Evolutionary conservation across 2,888 invertebrate species (phyloP).

Genomic region (Dione vanillae): DNA sequence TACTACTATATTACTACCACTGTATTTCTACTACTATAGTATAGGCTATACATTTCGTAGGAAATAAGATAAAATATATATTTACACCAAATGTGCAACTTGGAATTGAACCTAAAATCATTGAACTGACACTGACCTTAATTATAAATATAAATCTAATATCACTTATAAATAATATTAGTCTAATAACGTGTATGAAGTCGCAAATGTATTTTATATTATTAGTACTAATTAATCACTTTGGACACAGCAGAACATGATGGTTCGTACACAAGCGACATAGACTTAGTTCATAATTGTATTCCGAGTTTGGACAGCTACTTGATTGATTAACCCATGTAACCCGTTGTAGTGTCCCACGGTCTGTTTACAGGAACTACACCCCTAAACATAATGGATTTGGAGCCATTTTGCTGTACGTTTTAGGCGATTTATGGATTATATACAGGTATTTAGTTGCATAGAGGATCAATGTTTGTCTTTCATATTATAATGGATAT

Average conservation of each 20-base stretch:
- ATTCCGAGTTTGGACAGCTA: constrained; percentile 77
- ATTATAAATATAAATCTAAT: no score
- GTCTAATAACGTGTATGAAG: constrained; percentile 17
- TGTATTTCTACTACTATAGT: no score
- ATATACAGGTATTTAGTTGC: constrained; percentile 33
- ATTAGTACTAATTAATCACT: constrained; percentile 73
- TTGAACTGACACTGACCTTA: no score
- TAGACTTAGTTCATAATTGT: constrained; percentile 81
- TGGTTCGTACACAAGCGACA: constrained; percentile 69
- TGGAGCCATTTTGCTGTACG: constrained; percentile 41
- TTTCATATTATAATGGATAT: constrained; percentile 41
- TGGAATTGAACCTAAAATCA: no score
- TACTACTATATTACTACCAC: no score
- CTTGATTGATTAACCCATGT: constrained; percentile 76
- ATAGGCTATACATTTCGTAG: no score
- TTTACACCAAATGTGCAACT: no score
- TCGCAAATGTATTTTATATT: constrained; percentile 38
- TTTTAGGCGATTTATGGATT: constrained; percentile 17
- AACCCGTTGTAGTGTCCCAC: constrained; percentile 55
- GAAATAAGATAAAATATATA: no score
- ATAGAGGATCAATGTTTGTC: constrained; percentile 43
- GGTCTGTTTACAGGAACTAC: constrained; percentile 57
- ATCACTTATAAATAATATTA: not conserved
- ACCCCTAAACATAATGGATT: constrained; percentile 60
- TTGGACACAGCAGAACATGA: constrained; percentile 61